These are phyloP conservation scores for Hydrotaea diabolus DNA, from an alignment of 2,888 invertebrate genomes.

Conservation along the genomic window DNA sequence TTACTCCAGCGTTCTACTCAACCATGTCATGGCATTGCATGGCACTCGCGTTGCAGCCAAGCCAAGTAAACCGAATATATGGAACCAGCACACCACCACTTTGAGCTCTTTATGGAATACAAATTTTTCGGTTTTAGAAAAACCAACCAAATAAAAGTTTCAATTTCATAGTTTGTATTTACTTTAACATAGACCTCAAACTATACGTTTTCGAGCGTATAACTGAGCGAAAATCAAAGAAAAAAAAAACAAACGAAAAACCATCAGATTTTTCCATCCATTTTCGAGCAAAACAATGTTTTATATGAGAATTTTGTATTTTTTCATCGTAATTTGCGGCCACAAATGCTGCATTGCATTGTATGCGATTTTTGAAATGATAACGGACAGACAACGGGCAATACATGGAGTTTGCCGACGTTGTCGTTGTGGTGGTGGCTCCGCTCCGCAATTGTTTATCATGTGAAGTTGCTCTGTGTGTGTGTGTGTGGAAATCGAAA, in stretches of 20 bases:
- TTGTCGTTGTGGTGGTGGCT: not conserved
- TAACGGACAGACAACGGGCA: slow-evolving; percentile 1
- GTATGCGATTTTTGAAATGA: not conserved
- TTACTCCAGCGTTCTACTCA: not conserved
- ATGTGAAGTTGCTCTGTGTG: slow-evolving; percentile 16
- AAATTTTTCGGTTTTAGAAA: slow-evolving; percentile 16
- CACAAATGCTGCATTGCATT: not conserved
- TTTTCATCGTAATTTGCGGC: slow-evolving; percentile 20
- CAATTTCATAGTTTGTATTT: slow-evolving; percentile 31
- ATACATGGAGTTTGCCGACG: not conserved
- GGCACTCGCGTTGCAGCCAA: not conserved
- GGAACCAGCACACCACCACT: not conserved
- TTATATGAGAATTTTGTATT: slow-evolving; percentile 41
- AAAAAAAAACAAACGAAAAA: not conserved
- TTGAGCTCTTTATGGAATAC: slow-evolving; percentile 11
- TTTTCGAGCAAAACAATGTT: slow-evolving; percentile 41
- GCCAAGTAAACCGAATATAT: not conserved
- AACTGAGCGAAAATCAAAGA: not conserved
- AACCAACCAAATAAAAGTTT: slow-evolving; percentile 9
- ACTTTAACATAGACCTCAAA: slow-evolving; percentile 54
- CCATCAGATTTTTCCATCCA: slow-evolving; percentile 27
- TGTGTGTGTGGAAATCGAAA: slow-evolving; percentile 18
- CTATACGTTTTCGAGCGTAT: slow-evolving; percentile 17
- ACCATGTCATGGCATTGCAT: not conserved
- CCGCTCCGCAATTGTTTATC: slow-evolving; percentile 2